A percentile compares a stretch with the other conserved stretches of the same genome.
Evolutionary conservation across 2,797 vertebrate genomes (phyloP).

Genomic region (Rhabdophis nuchalis): DNA sequence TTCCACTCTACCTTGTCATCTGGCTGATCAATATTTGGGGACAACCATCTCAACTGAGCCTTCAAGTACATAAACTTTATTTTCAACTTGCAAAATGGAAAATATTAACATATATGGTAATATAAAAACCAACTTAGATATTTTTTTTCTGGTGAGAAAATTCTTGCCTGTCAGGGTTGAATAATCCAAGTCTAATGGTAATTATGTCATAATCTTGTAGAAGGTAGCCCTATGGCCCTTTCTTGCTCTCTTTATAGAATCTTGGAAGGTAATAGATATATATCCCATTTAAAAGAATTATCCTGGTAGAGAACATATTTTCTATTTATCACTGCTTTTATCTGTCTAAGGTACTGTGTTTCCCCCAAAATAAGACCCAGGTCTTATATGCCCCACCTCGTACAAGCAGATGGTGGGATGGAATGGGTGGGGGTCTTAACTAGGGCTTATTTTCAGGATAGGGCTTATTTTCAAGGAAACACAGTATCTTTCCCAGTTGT

Average conservation of each 20-base stretch:
- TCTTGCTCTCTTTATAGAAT: background rate
- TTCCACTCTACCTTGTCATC: too few relatives aligned
- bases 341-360: background rate
- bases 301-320: background rate
- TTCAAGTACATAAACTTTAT: too few relatives aligned
- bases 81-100: background rate
- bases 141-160: background rate
- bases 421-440: too few relatives aligned
- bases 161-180: background rate
- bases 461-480: too few relatives aligned
- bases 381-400: too few relatives aligned
- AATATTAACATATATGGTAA: background rate
- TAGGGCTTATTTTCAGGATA: too few relatives aligned
- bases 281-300: background rate
- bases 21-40: too few relatives aligned
- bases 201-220: background rate
- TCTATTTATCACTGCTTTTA: background rate
- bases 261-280: background rate
- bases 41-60: background rate
- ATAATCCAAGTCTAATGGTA: background rate
- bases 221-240: background rate
- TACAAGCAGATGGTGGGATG: too few relatives aligned
- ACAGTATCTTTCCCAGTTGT: background rate
- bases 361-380: too few relatives aligned
- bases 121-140: background rate